Base-by-base conservation (phyloP, 2,888 invertebrate genomes). In the Ormyrus pomaceus region DNA sequence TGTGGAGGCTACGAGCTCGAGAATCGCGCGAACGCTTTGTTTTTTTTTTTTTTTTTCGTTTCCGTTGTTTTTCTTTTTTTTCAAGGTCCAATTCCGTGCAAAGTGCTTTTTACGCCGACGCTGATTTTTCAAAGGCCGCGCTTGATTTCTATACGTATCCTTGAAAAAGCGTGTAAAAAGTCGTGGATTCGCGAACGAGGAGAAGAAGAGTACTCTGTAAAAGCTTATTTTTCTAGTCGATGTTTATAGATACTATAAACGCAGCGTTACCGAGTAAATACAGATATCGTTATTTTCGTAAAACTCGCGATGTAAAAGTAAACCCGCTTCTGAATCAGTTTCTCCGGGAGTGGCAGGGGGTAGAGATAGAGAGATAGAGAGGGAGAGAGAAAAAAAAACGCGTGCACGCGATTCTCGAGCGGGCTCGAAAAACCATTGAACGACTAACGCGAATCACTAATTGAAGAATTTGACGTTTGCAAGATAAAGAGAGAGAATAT, bases 161-260 rank as follows among this genome's bases (percentile, higher is more conserved):
- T 34, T 34, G 34, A 34, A 34, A 7, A 68, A 55, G 8, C 55
- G n/a, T 55, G 13, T 73, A 53, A 64, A 73, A 55, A 64, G 45
- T 9, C 19, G 62, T 55, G 53, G 53, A 61, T 48, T 73, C 64
- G 55, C 4, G 55, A 34, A 34, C 34, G 34, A 4, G 34, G 4
- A 34, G 34, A 34, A 34, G 34, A 34, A 34, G 56, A 19, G 56
- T 55, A 73, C 51, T 65, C 46, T 72, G 73, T 55, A 73, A 71
- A 64, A 64, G 48, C 48, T 73, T 73, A 73, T 73, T 75, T 68
- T 68, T 75, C 66, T 75, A 75, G 68, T 68, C 75, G 13, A 51
- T 61, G 65, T 68, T 59, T 51, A 34, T 55, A 74, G 45, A 50
- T 68, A 51, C 53, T n/a, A 58, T 61, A 45, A 58, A 58, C n/a